Base-by-base conservation (phyloP, 2,888 invertebrate genomes). In the Galerucella pusilla region DNA sequence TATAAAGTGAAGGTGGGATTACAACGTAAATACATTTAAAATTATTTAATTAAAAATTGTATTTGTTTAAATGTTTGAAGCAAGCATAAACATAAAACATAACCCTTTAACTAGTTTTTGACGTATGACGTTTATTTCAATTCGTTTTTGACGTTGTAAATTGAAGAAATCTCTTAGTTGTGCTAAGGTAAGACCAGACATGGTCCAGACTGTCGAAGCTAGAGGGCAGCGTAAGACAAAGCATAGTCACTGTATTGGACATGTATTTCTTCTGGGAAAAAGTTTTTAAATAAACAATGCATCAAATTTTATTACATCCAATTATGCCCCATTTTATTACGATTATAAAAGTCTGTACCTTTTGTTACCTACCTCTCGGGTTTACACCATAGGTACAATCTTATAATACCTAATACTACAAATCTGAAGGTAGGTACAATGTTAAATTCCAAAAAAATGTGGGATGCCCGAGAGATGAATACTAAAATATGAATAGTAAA, bases 81-180 rank as follows among this genome's bases (percentile, higher is more conserved):
- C 7, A 20, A 46, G 64, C 64, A 46, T 46, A 65, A 65, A 65
- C 64, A 65, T 65, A 46, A 65, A 64, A 64, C 64, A 65, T 65
- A 65, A 65, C 64, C 64, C 45, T 16, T n/a, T n/a, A n/a, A n/a
- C 10, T 46, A 65, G 16, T 20, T 16, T 12, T 10, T 12, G 14
- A 49, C 49, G 12, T 7, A 35, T 35, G 35, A 35, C 35, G 49
- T 49, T 49, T 49, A 49, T 14, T 12, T 6, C 12, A 49, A 4
- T 16, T 57, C 9, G 20, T 57, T 57, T 57, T 57, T 57, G 10
- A 20, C 57, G 20, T 20, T 57, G 57, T 57, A 57, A 54, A 16
- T 14, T 0, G n/a, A 54, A 54, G 46, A 49, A 49, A 49, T 14
- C 14, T 49, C n/a, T n/a, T n/a, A n/a, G n/a, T n/a, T n/a, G n/a